These are phyloP conservation scores for Cryptops parisi DNA, from an alignment of 2,888 invertebrate species.

Conservation along the genomic window DNA sequence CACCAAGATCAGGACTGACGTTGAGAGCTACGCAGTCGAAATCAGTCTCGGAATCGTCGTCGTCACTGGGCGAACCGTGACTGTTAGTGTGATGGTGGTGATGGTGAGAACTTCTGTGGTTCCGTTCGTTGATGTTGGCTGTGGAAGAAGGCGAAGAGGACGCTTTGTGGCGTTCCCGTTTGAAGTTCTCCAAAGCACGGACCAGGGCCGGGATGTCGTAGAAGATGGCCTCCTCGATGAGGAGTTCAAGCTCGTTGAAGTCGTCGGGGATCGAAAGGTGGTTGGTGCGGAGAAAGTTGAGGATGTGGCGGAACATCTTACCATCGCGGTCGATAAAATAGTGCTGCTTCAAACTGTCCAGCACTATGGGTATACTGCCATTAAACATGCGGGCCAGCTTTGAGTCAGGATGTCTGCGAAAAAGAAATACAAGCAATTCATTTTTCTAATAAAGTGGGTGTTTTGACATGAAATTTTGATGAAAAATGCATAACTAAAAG, in stretches of 20 bases:
- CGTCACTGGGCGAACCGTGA: constrained; percentile 8
- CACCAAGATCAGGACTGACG: constrained; percentile 64
- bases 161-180: constrained; percentile 18
- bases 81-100: not conserved
- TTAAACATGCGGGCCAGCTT: constrained; percentile 84
- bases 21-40: constrained; percentile 68
- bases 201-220: constrained; percentile 56
- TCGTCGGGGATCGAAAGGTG: constrained; percentile 71
- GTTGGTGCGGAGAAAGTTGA: constrained; percentile 90
- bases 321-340: constrained; percentile 99
- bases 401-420: constrained; percentile 74
- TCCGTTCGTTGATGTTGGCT: not conserved
- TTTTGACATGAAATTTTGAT: too few relatives aligned
- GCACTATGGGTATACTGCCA: constrained; percentile 85
- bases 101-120: constrained; percentile 4
- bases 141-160: not conserved
- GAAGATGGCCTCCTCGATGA: constrained; percentile 78
- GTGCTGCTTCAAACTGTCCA: constrained; percentile 92
- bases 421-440: not conserved
- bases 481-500: too few relatives aligned
- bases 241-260: constrained; percentile 70
- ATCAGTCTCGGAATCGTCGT: constrained; percentile 22
- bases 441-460: too few relatives aligned
- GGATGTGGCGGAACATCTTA: constrained; percentile 90
- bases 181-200: constrained; percentile 25